These are phyloP conservation scores for Sarcophaga variegata DNA, from an alignment of 2,888 invertebrate species.

Conservation along the genomic window DNA sequence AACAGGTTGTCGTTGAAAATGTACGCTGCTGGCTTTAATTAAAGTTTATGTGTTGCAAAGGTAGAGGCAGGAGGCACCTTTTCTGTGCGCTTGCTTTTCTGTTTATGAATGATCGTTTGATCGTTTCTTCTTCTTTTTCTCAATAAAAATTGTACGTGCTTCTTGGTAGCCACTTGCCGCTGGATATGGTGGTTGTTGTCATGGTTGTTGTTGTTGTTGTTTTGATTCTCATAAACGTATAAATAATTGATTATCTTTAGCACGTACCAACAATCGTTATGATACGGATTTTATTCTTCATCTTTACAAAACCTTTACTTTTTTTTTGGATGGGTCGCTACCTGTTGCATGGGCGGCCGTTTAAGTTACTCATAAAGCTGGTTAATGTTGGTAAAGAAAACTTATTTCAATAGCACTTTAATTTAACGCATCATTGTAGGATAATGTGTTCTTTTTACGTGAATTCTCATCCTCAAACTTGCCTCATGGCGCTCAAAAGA, in stretches of 20 bases:
- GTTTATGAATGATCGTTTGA: constrained; percentile 11
- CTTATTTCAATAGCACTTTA: too few species aligned
- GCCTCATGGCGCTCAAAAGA: too few species aligned
- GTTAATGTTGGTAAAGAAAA: too few species aligned
- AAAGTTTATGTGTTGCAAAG: constrained; percentile 44
- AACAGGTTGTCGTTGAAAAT: constrained; percentile 32
- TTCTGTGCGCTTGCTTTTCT: neutral
- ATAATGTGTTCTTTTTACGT: too few species aligned
- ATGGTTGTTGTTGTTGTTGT: constrained; percentile 23
- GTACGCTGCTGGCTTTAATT: constrained; percentile 39
- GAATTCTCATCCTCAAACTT: too few species aligned
- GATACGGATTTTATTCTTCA: constrained; percentile 2
- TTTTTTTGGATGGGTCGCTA: too few species aligned
- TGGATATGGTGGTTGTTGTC: neutral
- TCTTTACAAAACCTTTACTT: too few species aligned
- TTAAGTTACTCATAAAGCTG: too few species aligned
- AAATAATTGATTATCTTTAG: constrained; percentile 65
- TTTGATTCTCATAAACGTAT: constrained; percentile 25
- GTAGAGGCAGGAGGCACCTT: neutral
- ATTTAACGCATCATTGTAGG: too few species aligned
- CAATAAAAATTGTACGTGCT: constrained; percentile 8
- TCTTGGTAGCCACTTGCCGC: constrained; percentile 15
- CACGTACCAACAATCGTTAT: constrained; percentile 57
- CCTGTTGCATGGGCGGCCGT: too few species aligned
- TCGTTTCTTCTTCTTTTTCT: too few species aligned